These are phyloP conservation scores for Diachasma alloeum DNA, from an alignment of 1,140 invertebrate genomes.

Conservation along the genomic window DNA sequence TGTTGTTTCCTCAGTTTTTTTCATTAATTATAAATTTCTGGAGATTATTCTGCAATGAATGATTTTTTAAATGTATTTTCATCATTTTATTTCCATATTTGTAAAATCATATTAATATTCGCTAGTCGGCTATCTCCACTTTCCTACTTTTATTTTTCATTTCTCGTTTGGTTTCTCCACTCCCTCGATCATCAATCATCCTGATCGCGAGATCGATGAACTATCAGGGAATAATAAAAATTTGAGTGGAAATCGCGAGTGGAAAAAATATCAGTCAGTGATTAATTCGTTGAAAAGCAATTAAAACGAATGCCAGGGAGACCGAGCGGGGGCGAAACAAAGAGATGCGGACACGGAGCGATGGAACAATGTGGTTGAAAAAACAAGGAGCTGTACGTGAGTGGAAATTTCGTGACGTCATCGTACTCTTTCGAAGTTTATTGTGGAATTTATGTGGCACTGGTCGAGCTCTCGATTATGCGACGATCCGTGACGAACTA, in stretches of 20 bases:
- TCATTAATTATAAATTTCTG: no score
- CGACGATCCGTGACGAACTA: conserved; percentile 16
- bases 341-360: background rate
- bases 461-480: background rate
- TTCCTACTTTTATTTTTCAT: background rate
- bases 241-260: no score
- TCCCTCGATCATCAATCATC: background rate
- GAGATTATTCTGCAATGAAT: no score
- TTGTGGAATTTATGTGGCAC: background rate
- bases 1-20: no score
- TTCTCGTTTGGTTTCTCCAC: background rate
- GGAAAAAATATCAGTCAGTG: conserved; percentile 22
- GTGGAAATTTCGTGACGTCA: conserved; percentile 57
- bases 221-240: conserved; percentile 4
- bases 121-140: no score
- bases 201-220: conserved; percentile 3
- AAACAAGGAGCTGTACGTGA: conserved; percentile 19
- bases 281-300: background rate
- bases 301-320: background rate
- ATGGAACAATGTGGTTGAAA: conserved; percentile 39
- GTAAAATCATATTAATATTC: no score
- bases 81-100: no score
- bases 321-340: background rate
- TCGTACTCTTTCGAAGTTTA: conserved; percentile 3
- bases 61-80: no score